phyloP scores from a whole-genome alignment of 2,888 invertebrate genomes.

The Stratiomys singularior region DNA sequence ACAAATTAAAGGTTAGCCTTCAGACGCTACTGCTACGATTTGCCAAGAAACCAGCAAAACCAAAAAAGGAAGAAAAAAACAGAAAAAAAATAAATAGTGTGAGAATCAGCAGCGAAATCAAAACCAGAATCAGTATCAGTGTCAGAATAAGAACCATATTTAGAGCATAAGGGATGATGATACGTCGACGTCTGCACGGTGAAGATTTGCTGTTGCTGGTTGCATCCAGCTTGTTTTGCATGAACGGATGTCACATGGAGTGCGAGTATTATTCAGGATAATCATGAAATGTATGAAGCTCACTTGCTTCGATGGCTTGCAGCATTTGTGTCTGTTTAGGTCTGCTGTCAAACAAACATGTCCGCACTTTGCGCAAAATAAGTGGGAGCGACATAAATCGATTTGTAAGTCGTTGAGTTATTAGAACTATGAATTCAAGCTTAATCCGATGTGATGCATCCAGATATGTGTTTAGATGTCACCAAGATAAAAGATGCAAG shows the following conservation, averaged over 20 bases:
- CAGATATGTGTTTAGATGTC: slow-evolving; percentile 35
- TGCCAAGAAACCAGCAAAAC: background rate
- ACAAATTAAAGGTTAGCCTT: slow-evolving; percentile 45
- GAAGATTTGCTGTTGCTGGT: background rate
- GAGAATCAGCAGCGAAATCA: no score
- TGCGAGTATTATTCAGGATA: slow-evolving; percentile 39
- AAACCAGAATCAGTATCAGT: background rate
- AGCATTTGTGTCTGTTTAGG: slow-evolving; percentile 35
- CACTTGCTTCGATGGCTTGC: slow-evolving; percentile 26
- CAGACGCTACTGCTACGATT: background rate
- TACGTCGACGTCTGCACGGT: background rate
- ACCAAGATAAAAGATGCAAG: background rate
- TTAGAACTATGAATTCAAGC: slow-evolving; percentile 41
- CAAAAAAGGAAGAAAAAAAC: background rate
- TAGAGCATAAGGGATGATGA: background rate
- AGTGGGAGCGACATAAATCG: slow-evolving; percentile 37
- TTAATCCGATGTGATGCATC: slow-evolving; percentile 36
- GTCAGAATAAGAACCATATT: slow-evolving; percentile 19
- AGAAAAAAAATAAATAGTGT: background rate
- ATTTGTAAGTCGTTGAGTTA: slow-evolving; percentile 46
- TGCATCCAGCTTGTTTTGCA: background rate
- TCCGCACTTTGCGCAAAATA: slow-evolving; percentile 11
- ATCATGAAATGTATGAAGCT: slow-evolving; percentile 38
- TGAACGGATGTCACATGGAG: background rate
- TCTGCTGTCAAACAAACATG: slow-evolving; percentile 33